Percentiles rank a stretch among this genome's conserved stretches.
Evolutionary conservation across 2,797 vertebrate species (phyloP).

Genomic region (Cirrhinus molitorella): DNA sequence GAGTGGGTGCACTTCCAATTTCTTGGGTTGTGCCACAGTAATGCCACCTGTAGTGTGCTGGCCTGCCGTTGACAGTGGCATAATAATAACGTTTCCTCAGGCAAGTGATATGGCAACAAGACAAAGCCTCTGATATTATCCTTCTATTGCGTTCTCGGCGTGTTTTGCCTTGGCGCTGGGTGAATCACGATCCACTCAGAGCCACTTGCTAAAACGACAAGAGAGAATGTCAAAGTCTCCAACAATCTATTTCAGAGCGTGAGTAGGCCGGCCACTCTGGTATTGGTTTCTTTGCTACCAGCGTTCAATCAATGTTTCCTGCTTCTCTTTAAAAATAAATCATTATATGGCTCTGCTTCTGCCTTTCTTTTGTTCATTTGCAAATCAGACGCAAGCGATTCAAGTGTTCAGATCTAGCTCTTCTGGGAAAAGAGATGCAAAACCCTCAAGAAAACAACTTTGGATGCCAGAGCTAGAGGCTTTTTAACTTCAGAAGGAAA

Average conservation of each 20-base stretch:
- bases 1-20: conserved; percentile 9
- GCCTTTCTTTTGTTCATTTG: conserved; percentile 36
- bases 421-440: conserved; percentile 22
- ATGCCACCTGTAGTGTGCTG: conserved; percentile 34
- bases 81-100: conserved; percentile 22
- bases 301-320: conserved; percentile 42
- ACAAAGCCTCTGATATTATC: conserved; percentile 37
- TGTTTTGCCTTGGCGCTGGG: conserved; percentile 7
- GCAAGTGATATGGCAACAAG: conserved; percentile 41
- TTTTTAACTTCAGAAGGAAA: conserved; percentile 24
- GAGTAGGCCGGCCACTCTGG: neutral
- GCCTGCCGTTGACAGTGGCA: neutral
- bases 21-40: conserved; percentile 25
- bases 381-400: conserved; percentile 34
- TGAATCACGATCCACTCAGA: conserved; percentile 39
- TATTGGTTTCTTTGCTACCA: conserved; percentile 46
- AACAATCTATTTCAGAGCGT: conserved; percentile 27
- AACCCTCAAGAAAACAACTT: conserved; percentile 18
- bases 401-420: conserved; percentile 26
- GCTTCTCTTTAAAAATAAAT: conserved; percentile 43
- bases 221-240: conserved; percentile 29
- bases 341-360: conserved; percentile 20
- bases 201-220: conserved; percentile 28
- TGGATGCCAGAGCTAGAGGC: conserved; percentile 16
- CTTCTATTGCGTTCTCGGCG: conserved; percentile 12